A percentile compares a stretch with the other conserved stretches of the same genome.
Evolutionary conservation across 2,797 vertebrate species (phyloP).

Genomic region (Lacerta bilineata): DNA sequence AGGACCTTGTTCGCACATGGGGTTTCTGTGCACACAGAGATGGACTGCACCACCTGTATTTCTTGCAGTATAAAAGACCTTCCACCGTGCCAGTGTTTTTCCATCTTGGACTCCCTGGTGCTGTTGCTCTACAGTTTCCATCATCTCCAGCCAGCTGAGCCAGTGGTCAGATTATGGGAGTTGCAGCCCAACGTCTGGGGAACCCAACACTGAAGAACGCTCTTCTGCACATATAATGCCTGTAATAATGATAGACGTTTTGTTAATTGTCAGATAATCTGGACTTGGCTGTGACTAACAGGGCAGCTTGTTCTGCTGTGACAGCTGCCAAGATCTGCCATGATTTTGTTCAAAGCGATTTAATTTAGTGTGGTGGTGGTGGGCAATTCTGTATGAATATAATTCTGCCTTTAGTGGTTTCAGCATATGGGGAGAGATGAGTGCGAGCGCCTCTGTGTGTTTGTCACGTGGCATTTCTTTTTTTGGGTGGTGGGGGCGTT

Average conservation of each 20-base stretch:
- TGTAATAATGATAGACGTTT: neutral
- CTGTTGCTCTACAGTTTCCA: too few relatives aligned
- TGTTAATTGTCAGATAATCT: neutral
- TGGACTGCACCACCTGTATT: too few relatives aligned
- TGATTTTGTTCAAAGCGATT: neutral
- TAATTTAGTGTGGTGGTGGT: neutral
- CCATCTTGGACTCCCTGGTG: too few relatives aligned
- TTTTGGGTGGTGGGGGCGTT: neutral
- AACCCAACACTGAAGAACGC: too few relatives aligned
- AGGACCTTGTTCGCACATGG: too few relatives aligned
- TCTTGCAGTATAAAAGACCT: too few relatives aligned
- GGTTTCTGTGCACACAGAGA: too few relatives aligned
- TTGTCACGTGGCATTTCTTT: conserved; percentile 44
- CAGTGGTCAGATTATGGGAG: too few relatives aligned
- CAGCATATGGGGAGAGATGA: conserved; percentile 25
- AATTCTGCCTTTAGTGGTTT: neutral
- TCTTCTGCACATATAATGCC: too few relatives aligned
- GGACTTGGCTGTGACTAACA: neutral
- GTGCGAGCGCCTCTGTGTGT: neutral
- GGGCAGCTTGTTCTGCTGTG: neutral
- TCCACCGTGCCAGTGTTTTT: too few relatives aligned
- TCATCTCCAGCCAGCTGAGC: too few relatives aligned
- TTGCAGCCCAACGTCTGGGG: too few relatives aligned
- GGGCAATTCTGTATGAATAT: neutral
- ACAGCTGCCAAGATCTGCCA: neutral